A percentile compares a stretch with the other conserved stretches of the same genome.
Evolutionary conservation across 92 coral and sea anemone genomes (phyloP).

Genomic region (Metridium senile): DNA sequence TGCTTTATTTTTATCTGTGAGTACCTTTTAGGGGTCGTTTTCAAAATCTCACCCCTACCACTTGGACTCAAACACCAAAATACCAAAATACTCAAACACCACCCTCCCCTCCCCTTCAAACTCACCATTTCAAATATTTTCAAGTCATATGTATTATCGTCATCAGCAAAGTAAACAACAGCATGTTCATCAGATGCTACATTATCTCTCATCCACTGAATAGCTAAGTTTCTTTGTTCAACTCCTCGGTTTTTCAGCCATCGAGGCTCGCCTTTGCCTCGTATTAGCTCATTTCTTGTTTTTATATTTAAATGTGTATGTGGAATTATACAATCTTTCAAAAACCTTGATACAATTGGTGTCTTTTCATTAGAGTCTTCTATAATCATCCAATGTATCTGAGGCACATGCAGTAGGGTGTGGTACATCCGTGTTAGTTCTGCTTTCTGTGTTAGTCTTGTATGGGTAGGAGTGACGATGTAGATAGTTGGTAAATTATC

Average conservation of each 20-base stretch:
- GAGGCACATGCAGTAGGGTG: conserved; percentile 82
- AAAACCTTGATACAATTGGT: conserved; percentile 56
- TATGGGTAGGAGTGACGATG: conserved; percentile 85
- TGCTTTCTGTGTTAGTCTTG: conserved; percentile 88
- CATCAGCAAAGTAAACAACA: conserved; percentile 96
- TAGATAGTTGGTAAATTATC: conserved; percentile 65
- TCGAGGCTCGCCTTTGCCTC: conserved; percentile 78
- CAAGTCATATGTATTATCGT: conserved; percentile 94
- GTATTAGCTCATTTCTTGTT: conserved; percentile 62
- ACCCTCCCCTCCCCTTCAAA: not conserved
- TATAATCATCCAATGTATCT: conserved; percentile 89
- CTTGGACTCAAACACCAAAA: too few relatives aligned
- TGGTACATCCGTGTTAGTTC: conserved; percentile 94
- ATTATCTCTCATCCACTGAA: conserved; percentile 75
- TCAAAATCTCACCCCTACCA: too few relatives aligned
- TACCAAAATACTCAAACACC: too few relatives aligned
- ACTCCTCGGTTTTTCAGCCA: conserved; percentile 97
- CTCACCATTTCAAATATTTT: conserved; percentile 93
- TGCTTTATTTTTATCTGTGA: too few relatives aligned
- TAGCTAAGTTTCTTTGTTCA: conserved; percentile 88
- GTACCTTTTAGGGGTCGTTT: too few relatives aligned
- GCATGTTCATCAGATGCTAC: conserved; percentile 48
- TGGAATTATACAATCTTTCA: conserved; percentile 61
- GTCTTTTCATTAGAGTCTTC: conserved; percentile 82
- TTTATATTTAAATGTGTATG: conserved; percentile 79